phyloP scores from a whole-genome alignment of 1,140 invertebrate genomes.

The Drosophila littoralis region DNA sequence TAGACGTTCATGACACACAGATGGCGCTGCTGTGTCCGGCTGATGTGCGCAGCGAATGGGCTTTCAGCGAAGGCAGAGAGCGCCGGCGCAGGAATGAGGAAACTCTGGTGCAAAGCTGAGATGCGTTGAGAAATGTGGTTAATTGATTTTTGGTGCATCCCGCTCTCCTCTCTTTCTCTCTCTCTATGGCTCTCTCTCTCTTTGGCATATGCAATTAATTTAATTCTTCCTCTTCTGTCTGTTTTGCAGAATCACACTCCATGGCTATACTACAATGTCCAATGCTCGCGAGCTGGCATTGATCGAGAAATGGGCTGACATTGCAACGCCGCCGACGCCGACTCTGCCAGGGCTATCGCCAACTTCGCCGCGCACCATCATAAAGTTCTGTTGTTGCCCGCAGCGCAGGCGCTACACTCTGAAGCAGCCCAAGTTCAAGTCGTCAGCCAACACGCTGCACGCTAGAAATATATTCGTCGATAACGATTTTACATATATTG shows the following conservation, averaged over 20 bases:
- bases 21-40: conserved; percentile 57
- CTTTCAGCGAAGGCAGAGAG: conserved; percentile 51
- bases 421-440: conserved; percentile 68
- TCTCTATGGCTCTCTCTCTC: conserved; percentile 15
- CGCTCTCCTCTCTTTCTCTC: conserved; percentile 2
- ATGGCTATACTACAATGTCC: conserved; percentile 83
- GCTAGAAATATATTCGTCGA: conserved; percentile 80
- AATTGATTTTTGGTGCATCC: conserved; percentile 67
- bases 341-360: conserved; percentile 71
- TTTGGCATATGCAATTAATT: conserved; percentile 17
- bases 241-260: conserved; percentile 69
- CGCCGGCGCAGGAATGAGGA: conserved; percentile 71
- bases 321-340: conserved; percentile 78
- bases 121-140: conserved; percentile 77
- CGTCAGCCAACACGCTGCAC: conserved; percentile 68
- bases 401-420: conserved; percentile 78
- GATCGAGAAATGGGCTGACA: conserved; percentile 83
- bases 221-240: conserved; percentile 25
- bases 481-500: conserved; percentile 81
- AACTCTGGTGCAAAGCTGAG: conserved; percentile 76
- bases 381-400: conserved; percentile 80
- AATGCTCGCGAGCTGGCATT: conserved; percentile 83
- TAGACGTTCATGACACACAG: conserved; percentile 68
- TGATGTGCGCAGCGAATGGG: conserved; percentile 74
- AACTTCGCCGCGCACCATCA: conserved; percentile 76